Percentiles rank a stretch among this genome's conserved stretches.
These are phyloP conservation scores for Lineus longissimus DNA, from an alignment of 1,140 invertebrate genomes.

Conservation along the genomic window DNA sequence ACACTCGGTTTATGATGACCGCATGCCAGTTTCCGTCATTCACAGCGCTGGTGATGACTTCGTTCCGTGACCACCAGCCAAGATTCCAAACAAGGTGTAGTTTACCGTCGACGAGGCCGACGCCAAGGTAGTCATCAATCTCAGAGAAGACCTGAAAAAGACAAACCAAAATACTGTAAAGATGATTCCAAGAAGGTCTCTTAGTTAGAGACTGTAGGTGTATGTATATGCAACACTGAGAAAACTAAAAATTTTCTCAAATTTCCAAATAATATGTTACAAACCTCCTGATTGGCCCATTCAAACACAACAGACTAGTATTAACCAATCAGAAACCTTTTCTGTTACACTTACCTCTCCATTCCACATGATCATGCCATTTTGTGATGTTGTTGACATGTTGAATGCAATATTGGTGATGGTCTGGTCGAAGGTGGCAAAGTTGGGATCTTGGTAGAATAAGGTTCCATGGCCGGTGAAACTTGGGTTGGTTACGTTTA, in stretches of 20 bases:
- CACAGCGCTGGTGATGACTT: constrained; percentile 22
- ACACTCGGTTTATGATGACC: neutral
- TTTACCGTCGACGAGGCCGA: constrained; percentile 27
- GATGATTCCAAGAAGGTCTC: too few species aligned
- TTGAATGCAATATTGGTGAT: constrained; percentile 3
- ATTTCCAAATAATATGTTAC: too few species aligned
- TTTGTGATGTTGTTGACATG: neutral
- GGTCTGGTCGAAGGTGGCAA: neutral
- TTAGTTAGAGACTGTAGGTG: too few species aligned
- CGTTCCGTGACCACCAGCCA: constrained; percentile 28
- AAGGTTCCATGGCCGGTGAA: neutral
- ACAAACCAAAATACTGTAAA: neutral
- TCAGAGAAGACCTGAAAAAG: constrained; percentile 9
- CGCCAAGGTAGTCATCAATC: constrained; percentile 30
- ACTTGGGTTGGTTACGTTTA: neutral
- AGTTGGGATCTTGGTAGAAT: neutral
- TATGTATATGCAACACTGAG: too few species aligned
- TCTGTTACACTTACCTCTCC: constrained; percentile 14
- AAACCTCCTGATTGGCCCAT: too few species aligned
- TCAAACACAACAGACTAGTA: too few species aligned
- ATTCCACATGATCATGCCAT: constrained; percentile 14
- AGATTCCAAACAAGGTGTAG: constrained; percentile 32
- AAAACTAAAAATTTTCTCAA: too few species aligned
- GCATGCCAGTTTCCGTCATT: constrained; percentile 24
- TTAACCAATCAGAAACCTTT: too few species aligned